These are phyloP conservation scores for Oriolus oriolus DNA, from an alignment of 2,113 vertebrate species.

Conservation along the genomic window DNA sequence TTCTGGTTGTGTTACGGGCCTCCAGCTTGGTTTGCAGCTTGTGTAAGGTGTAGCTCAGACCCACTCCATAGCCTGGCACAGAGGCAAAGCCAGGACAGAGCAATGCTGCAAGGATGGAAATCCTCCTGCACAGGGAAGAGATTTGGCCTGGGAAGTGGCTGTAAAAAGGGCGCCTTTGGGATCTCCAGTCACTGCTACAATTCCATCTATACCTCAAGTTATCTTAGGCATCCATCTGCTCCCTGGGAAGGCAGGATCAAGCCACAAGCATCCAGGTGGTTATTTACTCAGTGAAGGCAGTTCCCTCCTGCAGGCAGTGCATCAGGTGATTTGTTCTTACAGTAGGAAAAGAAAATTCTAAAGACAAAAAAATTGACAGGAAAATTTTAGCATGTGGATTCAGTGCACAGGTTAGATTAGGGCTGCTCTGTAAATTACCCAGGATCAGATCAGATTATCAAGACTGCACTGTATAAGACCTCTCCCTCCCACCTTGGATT, in stretches of 20 bases:
- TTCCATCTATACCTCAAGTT: not conserved
- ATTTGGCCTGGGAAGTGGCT: not conserved
- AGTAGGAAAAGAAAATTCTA: not conserved
- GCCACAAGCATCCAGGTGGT: not conserved
- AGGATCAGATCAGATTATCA: not conserved
- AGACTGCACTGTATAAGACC: not conserved
- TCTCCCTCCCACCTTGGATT: not conserved
- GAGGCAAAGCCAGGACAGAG: not conserved
- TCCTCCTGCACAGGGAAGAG: not conserved
- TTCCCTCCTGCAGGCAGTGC: not conserved
- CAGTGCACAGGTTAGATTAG: not conserved
- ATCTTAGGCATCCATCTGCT: not conserved
- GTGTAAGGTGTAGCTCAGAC: not conserved
- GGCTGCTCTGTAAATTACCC: not conserved
- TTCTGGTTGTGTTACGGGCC: not conserved
- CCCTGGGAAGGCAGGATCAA: accelerated
- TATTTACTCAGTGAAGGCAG: not conserved
- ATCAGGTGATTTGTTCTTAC: not conserved
- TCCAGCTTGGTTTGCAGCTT: not conserved
- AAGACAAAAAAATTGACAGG: not conserved
- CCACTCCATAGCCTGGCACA: accelerated
- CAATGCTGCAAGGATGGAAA: not conserved
- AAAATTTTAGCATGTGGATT: not conserved
- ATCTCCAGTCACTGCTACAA: not conserved
- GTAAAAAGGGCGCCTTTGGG: not conserved